phyloP scores from a whole-genome alignment of 2,797 vertebrate species.

The Poeciliopsis infans region DNA sequence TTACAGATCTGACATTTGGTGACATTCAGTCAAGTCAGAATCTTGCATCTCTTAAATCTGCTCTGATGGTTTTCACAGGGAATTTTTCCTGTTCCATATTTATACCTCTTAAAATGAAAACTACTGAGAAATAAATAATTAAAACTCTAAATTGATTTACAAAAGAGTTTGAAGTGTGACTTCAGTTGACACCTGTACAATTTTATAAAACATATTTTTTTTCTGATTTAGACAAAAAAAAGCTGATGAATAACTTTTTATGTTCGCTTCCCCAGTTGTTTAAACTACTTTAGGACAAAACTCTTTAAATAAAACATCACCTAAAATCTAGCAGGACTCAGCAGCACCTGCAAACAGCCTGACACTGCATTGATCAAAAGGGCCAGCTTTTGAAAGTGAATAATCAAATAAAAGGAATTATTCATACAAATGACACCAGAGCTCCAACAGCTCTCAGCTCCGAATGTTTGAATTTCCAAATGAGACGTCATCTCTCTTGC shows the following conservation, averaged over 20 bases:
- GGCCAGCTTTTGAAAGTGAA: conserved; percentile 66
- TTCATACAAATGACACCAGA: conserved; percentile 71
- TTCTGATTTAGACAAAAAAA: conserved; percentile 5
- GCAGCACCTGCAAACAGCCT: conserved; percentile 59
- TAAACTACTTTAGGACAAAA: conserved; percentile 46
- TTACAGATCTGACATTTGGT: background rate
- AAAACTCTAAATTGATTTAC: background rate
- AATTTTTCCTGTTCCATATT: background rate
- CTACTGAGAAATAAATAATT: background rate
- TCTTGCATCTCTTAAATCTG: background rate
- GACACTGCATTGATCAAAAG: conserved; percentile 71
- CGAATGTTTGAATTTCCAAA: conserved; percentile 63
- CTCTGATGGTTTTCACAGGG: background rate
- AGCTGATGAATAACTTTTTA: conserved; percentile 25
- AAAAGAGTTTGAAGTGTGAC: background rate
- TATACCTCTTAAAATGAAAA: background rate
- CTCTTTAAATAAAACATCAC: conserved; percentile 49
- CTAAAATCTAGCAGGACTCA: conserved; percentile 44
- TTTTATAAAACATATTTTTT: conserved; percentile 15
- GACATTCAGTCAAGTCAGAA: background rate
- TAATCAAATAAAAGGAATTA: conserved; percentile 79
- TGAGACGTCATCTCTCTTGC: conserved; percentile 55
- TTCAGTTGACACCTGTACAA: conserved; percentile 6
- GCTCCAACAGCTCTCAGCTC: conserved; percentile 50
- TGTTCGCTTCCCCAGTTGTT: conserved; percentile 37